Base-by-base conservation (phyloP, 2,797 vertebrate species). In the Coracias cyanogaster region DNA sequence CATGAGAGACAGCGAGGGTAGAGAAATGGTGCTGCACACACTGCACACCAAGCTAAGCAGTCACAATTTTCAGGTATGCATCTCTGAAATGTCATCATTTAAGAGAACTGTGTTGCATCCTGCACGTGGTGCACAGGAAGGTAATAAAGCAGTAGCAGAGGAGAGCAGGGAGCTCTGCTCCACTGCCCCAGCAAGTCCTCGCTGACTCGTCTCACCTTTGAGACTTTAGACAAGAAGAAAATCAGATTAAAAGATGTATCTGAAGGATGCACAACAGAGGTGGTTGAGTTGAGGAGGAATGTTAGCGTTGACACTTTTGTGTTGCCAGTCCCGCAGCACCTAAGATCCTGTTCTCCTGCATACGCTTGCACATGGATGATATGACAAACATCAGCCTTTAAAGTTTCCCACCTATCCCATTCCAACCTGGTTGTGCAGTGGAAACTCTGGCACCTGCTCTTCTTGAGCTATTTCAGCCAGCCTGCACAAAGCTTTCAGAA, bases 341-440 rank as follows among this genome's bases (percentile, higher is more conserved):
- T 71, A 64, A 57, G 29, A 65, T n/a, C 29, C 12, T 76, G 35
- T 43, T 66, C n/a, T 76, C 31, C 70, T 69, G 14, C 33, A 33
- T 19, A 60, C 0, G 0, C 28, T 69, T 37, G 43, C 39, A 46
- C 12, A 22, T 0, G 0, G 58, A 49, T 39, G 41, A 79, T 25
- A 35, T 10, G 16, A 46, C 35, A 76, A 41, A 33, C 6, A 48
- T 19, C 21, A 52, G 26, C 9, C 24, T 29, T 49, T 3, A 5
- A 15, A 45, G 54, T 28, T 82, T 33, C 37, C 37, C 54, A 69
- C 15, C n/a, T 13, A 72, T 31, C 29, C 31, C 22, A 0, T 33
- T 58, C 43, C 66, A 66, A 2, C 46, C 49, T 15, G n/a, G 48
- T n/a, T n/a, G 33, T 1, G 0, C 1, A 1, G 55, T 8, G 45